These are phyloP conservation scores for Anoplopoma fimbria DNA, from an alignment of 2,113 vertebrate species.

Conservation along the genomic window DNA sequence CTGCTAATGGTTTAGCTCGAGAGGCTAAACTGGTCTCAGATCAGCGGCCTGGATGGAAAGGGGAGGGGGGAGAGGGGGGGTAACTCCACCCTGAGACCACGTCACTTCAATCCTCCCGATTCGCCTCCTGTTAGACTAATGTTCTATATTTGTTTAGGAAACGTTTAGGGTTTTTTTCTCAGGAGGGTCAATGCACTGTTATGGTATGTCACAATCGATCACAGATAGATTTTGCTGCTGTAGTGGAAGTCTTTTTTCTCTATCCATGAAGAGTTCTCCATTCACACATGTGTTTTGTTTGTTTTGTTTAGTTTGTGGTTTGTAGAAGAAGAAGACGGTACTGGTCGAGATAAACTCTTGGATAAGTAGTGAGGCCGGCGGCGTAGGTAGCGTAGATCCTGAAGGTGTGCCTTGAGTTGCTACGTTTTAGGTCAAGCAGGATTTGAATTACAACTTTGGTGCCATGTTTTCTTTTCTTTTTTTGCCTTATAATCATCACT, in stretches of 20 bases:
- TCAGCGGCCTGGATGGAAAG: slow-evolving; percentile 41
- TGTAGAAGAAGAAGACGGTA: slow-evolving; percentile 80
- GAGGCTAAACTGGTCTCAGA: slow-evolving; percentile 71
- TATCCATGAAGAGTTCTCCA: slow-evolving; percentile 68
- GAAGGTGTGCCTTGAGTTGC: slow-evolving; percentile 92
- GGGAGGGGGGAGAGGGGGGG: background rate
- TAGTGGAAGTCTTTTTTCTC: slow-evolving; percentile 81
- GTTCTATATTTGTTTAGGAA: slow-evolving; percentile 84
- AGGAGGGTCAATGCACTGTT: slow-evolving; percentile 96
- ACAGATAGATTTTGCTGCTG: slow-evolving; percentile 95
- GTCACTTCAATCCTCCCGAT: slow-evolving; percentile 66
- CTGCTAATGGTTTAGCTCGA: slow-evolving; percentile 61
- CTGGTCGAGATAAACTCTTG: slow-evolving; percentile 77
- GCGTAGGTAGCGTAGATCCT: slow-evolving; percentile 84
- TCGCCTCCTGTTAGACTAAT: slow-evolving; percentile 81
- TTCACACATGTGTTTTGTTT: slow-evolving; percentile 26
- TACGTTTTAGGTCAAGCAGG: slow-evolving; percentile 73
- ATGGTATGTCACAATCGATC: slow-evolving; percentile 84
- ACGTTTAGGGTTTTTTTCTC: slow-evolving; percentile 83
- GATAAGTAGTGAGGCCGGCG: slow-evolving; percentile 82
- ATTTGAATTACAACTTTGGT: slow-evolving; percentile 66
- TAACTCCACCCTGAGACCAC: slow-evolving; percentile 48
- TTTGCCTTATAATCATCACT: slow-evolving; percentile 70
- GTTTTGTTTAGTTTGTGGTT: slow-evolving; percentile 40
- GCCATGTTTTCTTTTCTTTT: slow-evolving; percentile 59